Conservation (phyloP, 1,140 invertebrate genomes). For the Drosophila subpulchrella region DNA sequence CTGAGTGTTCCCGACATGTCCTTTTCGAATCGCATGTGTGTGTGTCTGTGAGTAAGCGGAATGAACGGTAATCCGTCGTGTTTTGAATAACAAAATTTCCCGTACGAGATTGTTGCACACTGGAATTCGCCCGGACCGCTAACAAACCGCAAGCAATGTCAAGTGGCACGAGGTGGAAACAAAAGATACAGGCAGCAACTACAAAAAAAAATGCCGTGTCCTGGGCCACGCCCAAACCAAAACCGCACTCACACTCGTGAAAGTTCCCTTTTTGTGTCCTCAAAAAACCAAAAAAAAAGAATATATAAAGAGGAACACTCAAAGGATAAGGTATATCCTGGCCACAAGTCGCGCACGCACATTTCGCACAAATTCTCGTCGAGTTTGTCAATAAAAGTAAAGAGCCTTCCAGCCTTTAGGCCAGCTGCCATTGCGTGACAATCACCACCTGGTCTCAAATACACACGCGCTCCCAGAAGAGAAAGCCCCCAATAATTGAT, state of each 20-base stretch:
- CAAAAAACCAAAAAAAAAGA: constrained; percentile 15
- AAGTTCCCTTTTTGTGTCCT: constrained; percentile 45
- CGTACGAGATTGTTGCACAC: constrained; percentile 70
- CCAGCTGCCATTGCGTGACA: constrained; percentile 67
- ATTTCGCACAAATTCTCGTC: constrained; percentile 71
- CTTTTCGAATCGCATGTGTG: constrained; percentile 17
- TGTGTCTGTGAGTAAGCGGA: constrained; percentile 70
- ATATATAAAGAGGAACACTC: constrained; percentile 48
- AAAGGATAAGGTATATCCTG: constrained; percentile 70
- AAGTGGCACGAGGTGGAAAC: constrained; percentile 65
- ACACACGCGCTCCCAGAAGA: neutral
- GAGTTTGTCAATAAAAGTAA: constrained; percentile 77
- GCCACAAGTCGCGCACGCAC: constrained; percentile 65
- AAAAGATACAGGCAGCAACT: constrained; percentile 59
- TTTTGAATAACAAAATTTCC: constrained; percentile 81
- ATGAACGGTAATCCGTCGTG: constrained; percentile 82
- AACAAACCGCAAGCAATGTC: constrained; percentile 80
- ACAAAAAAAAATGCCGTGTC: constrained; percentile 48
- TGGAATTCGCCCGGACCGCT: constrained; percentile 70
- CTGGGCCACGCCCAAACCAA: constrained; percentile 60
- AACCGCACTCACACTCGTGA: constrained; percentile 27
- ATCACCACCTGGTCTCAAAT: constrained; percentile 60
- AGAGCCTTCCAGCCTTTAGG: constrained; percentile 59
- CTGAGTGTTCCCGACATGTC: neutral
- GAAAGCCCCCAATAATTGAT: constrained; percentile 19